Conservation (phyloP, 2,113 vertebrate species). For the Urocynchramus pylzowi region DNA sequence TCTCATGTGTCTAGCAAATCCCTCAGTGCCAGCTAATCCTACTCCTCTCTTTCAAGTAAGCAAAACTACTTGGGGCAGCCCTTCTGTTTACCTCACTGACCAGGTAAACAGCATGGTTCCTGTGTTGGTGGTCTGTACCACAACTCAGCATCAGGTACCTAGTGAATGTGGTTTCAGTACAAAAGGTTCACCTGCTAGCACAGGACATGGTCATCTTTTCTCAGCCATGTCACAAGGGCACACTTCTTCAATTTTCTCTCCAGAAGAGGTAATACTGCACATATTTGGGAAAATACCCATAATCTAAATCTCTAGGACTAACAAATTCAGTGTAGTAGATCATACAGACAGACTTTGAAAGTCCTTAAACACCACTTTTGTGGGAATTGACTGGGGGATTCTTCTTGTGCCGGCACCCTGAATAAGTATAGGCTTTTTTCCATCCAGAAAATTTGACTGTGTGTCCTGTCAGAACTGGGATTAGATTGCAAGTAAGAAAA, state of each 20-base stretch:
- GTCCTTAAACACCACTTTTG: neutral
- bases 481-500: neutral
- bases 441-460: neutral
- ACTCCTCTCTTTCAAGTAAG: neutral
- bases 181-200: neutral
- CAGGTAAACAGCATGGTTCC: neutral
- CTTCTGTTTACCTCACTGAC: neutral
- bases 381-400: neutral
- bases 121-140: neutral
- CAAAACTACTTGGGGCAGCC: neutral
- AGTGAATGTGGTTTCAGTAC: neutral
- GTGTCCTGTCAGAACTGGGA: neutral
- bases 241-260: neutral
- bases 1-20: neutral
- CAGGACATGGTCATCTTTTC: neutral
- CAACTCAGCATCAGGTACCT: neutral
- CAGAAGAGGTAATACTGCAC: neutral
- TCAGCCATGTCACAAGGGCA: neutral
- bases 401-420: rapidly evolving
- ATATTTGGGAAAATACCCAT: neutral
- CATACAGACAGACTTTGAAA: neutral
- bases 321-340: neutral
- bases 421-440: neutral
- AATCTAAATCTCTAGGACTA: neutral
- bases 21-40: neutral